Evolutionary conservation across 53 echinoderm and acorn worm genomes (phyloP).

Genomic region (Actinopyga echinites): DNA sequence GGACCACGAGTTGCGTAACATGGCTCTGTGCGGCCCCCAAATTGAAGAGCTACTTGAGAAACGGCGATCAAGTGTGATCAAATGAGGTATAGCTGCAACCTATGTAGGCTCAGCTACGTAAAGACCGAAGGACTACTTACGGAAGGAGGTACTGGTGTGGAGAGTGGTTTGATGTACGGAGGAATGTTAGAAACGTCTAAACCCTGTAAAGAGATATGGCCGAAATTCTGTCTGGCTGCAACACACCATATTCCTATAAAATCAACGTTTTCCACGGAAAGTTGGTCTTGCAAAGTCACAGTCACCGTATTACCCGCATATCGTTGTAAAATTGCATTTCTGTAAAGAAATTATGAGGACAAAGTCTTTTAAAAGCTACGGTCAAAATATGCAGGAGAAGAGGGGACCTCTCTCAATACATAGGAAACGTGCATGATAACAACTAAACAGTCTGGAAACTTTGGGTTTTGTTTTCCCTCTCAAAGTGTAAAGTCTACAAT

Average conservation of each 20-base stretch:
- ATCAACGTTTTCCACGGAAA: conserved; percentile 52
- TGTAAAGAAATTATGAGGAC: background rate
- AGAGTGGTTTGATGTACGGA: conserved; percentile 10
- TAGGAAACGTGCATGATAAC: too few relatives aligned
- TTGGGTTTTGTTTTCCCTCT: too few relatives aligned
- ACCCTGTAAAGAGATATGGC: conserved; percentile 35
- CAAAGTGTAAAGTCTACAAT: too few relatives aligned
- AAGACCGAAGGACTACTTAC: background rate
- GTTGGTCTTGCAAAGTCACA: conserved; percentile 51
- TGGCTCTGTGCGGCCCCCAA: too few relatives aligned
- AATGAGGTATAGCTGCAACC: too few relatives aligned
- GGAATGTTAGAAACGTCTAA: background rate
- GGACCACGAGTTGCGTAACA: too few relatives aligned
- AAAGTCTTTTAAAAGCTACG: background rate
- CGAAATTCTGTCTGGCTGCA: conserved; percentile 65
- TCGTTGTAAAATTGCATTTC: background rate
- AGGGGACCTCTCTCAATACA: too few relatives aligned
- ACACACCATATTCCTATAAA: conserved; percentile 85
- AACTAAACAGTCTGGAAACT: too few relatives aligned
- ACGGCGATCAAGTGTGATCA: too few relatives aligned
- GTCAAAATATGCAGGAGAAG: too few relatives aligned
- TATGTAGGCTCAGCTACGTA: too few relatives aligned
- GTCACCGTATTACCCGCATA: conserved; percentile 47
- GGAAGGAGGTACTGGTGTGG: background rate
- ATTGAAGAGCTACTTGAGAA: too few relatives aligned